These are phyloP conservation scores for Meloe dianella DNA, from an alignment of 2,888 invertebrate genomes.

Conservation along the genomic window DNA sequence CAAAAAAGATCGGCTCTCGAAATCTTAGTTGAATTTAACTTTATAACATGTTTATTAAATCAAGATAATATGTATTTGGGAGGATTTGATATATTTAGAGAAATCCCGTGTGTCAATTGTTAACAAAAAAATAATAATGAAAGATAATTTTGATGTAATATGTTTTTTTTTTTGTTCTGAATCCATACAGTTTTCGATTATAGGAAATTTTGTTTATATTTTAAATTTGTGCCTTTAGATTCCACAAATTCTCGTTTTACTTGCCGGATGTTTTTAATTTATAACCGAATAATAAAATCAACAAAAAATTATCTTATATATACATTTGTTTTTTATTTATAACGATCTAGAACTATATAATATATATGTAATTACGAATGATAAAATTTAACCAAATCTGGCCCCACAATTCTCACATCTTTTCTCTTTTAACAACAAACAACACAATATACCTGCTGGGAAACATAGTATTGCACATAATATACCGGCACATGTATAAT, in stretches of 20 bases:
- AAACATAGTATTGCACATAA: conserved; percentile 86
- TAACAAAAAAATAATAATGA: background rate
- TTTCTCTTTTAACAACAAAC: conserved; percentile 81
- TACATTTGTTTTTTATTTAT: background rate
- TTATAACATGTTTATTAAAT: conserved; percentile 50
- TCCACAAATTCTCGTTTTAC: background rate
- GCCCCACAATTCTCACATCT: conserved; percentile 89
- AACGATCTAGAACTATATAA: background rate
- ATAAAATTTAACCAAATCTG: conserved; percentile 64
- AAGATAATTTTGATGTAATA: background rate
- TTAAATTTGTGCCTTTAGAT: conserved; percentile 10
- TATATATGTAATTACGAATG: too few species aligned
- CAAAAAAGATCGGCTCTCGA: conserved; percentile 31
- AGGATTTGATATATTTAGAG: conserved; percentile 65
- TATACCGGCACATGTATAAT: conserved; percentile 84
- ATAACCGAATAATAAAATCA: background rate
- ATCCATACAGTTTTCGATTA: background rate
- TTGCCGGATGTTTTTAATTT: background rate
- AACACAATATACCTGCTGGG: conserved; percentile 86
- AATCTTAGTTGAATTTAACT: conserved; percentile 46
- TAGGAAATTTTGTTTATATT: background rate
- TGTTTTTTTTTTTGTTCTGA: background rate
- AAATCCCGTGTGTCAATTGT: conserved; percentile 41
- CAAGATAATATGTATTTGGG: conserved; percentile 66
- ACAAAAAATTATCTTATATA: conserved; percentile 4